Percentiles rank a stretch among this genome's conserved stretches.
Evolutionary conservation across 2,888 invertebrate species (phyloP).

Genomic region (Tholera decimalis): DNA sequence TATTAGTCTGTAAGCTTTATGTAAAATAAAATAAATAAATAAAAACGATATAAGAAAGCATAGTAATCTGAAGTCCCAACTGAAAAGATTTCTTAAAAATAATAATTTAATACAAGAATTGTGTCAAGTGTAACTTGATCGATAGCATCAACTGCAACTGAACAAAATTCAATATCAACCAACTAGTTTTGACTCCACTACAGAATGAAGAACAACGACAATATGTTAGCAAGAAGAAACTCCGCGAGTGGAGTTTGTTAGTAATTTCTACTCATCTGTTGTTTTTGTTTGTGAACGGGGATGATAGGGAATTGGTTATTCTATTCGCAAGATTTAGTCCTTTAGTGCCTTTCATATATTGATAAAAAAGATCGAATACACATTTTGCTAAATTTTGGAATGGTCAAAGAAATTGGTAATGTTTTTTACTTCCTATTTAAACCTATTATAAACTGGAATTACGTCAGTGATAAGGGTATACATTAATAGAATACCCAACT

Average conservation of each 20-base stretch:
- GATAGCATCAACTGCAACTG: slow-evolving; percentile 52
- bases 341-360: not conserved
- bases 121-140: slow-evolving; percentile 58
- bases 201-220: slow-evolving; percentile 31
- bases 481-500: too few relatives aligned
- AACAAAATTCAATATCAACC: slow-evolving; percentile 50
- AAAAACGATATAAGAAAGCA: too few relatives aligned
- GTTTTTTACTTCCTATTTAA: not conserved
- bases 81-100: slow-evolving; percentile 53
- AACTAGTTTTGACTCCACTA: slow-evolving; percentile 25
- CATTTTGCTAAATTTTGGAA: not conserved
- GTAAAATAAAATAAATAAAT: too few relatives aligned
- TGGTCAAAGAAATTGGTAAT: not conserved
- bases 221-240: slow-evolving; percentile 30
- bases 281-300: not conserved
- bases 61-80: slow-evolving; percentile 17
- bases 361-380: not conserved
- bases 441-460: not conserved
- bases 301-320: not conserved
- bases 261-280: slow-evolving; percentile 33
- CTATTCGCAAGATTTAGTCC: not conserved
- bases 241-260: slow-evolving; percentile 19
- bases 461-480: too few relatives aligned
- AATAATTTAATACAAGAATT: slow-evolving; percentile 56
- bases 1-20: too few relatives aligned